A percentile compares a stretch with the other conserved stretches of the same genome.
These are phyloP conservation scores for Apis florea DNA, from an alignment of 1,140 invertebrate species.

Conservation along the genomic window DNA sequence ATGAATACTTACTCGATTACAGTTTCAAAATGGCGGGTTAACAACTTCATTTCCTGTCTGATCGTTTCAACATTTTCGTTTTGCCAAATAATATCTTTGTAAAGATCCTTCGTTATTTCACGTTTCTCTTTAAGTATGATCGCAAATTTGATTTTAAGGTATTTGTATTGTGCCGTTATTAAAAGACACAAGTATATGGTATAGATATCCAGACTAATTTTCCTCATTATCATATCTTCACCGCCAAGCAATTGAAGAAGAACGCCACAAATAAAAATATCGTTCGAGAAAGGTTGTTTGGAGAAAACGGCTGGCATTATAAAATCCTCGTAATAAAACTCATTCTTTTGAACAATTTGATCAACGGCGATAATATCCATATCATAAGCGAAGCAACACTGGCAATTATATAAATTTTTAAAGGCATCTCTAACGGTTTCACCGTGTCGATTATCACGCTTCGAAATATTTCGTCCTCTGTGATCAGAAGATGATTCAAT, in stretches of 20 bases:
- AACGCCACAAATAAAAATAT: slow-evolving; percentile 5
- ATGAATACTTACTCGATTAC: slow-evolving; percentile 27
- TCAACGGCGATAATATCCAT: slow-evolving; percentile 28
- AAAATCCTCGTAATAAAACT: slow-evolving; percentile 54
- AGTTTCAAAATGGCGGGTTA: slow-evolving; percentile 16
- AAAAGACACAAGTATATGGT: slow-evolving; percentile 57
- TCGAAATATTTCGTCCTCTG: not conserved
- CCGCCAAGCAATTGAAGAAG: slow-evolving; percentile 35
- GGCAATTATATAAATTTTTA: slow-evolving; percentile 36
- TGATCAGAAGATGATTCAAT: slow-evolving; percentile 21
- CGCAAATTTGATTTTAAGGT: slow-evolving; percentile 31
- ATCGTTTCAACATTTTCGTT: too few species aligned
- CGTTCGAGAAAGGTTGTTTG: slow-evolving; percentile 31
- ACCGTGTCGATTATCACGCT: not conserved
- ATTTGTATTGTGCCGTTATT: slow-evolving; percentile 58
- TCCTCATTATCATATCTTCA: slow-evolving; percentile 25
- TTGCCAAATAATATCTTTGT: too few species aligned
- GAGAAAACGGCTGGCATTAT: slow-evolving; percentile 47
- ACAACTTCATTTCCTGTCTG: not conserved
- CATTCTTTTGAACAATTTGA: not conserved
- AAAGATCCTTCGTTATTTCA: too few species aligned
- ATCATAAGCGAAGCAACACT: not conserved
- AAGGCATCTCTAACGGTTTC: slow-evolving; percentile 14
- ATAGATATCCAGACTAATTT: slow-evolving; percentile 59
- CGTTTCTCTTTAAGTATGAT: not conserved